These are phyloP conservation scores for Calidris pugnax DNA, from an alignment of 2,113 vertebrate genomes.

Conservation along the genomic window DNA sequence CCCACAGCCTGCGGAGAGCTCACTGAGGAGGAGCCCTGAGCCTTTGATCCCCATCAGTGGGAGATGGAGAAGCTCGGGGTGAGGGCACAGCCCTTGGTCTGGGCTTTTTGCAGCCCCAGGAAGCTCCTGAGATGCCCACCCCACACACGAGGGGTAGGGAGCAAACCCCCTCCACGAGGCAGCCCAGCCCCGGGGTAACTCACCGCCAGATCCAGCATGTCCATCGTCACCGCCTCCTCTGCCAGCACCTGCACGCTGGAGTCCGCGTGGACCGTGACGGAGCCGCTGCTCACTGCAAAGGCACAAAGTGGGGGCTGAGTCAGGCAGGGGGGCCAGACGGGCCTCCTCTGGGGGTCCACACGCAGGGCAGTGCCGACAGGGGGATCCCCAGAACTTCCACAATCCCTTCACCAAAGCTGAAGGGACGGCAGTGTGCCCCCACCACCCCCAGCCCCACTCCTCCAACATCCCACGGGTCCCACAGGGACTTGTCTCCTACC, in stretches of 20 bases:
- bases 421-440: too few relatives aligned
- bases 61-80: rapidly evolving
- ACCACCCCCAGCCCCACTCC: too few relatives aligned
- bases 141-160: rapidly evolving
- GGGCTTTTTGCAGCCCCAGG: background rate
- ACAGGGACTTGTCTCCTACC: rapidly evolving
- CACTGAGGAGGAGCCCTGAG: background rate
- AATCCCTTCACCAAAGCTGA: background rate
- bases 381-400: rapidly evolving
- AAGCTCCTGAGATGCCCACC: background rate
- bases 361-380: rapidly evolving
- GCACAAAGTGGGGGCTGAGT: rapidly evolving
- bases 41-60: background rate
- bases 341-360: background rate
- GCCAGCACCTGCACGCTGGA: conserved; percentile 91
- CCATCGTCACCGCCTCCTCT: conserved; percentile 87
- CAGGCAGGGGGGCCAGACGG: background rate
- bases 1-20: background rate
- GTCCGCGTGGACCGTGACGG: conserved; percentile 88
- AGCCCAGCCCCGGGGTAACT: conserved; percentile 59
- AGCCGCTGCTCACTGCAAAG: conserved; percentile 88
- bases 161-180: rapidly evolving
- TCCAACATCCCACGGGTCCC: rapidly evolving
- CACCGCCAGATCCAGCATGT: conserved; percentile 89
- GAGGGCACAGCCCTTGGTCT: background rate